phyloP scores from a whole-genome alignment of 1,140 invertebrate genomes.

The Heliconius melpomene region DNA sequence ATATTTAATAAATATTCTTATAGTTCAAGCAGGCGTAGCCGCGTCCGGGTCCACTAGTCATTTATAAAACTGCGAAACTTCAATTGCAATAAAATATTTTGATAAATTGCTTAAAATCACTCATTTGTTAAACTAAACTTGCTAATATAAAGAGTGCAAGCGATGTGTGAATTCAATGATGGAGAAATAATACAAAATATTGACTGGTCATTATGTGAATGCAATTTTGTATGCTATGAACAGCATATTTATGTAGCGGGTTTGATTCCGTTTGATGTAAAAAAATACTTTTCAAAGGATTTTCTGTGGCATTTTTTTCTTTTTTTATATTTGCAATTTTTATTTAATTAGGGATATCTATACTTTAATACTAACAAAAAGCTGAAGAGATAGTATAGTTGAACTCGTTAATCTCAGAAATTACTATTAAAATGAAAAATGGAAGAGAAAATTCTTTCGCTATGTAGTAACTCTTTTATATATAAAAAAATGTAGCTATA shows the following conservation, averaged over 20 bases:
- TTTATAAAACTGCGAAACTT: background rate
- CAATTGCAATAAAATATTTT: background rate
- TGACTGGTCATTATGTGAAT: background rate
- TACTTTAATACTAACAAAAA: too few species aligned
- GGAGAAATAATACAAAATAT: background rate
- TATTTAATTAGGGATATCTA: background rate
- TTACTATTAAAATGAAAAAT: too few species aligned
- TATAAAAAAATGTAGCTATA: too few species aligned
- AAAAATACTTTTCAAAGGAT: background rate
- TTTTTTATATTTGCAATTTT: background rate
- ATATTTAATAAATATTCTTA: too few species aligned
- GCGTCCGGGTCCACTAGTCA: too few species aligned
- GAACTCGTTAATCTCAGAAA: too few species aligned
- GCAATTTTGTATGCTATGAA: background rate
- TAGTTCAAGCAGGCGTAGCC: too few species aligned
- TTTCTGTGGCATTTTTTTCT: background rate
- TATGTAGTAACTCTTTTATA: too few species aligned
- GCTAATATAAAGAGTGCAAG: background rate
- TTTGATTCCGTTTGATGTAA: background rate
- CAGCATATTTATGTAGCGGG: background rate
- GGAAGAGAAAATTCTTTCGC: too few species aligned
- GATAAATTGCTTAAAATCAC: slow-evolving; percentile 2
- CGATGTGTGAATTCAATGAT: slow-evolving; percentile 5
- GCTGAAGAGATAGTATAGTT: too few species aligned
- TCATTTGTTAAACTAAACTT: background rate